phyloP scores from a whole-genome alignment of 2,888 invertebrate genomes.

The Lamellibrachia satsuma region DNA sequence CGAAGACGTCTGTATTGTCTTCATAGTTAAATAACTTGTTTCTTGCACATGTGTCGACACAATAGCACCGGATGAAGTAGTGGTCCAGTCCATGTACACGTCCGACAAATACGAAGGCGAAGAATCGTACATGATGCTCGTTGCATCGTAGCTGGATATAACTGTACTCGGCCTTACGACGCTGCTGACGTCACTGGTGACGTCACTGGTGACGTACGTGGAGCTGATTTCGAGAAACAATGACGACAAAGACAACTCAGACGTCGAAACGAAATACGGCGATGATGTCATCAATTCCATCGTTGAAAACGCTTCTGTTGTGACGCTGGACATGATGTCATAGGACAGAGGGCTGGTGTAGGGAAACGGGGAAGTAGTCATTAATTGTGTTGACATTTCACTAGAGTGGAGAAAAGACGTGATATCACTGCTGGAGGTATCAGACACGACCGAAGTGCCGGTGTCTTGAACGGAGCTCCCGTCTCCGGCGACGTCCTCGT shows the following conservation, averaged over 20 bases:
- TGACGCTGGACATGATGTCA: not conserved
- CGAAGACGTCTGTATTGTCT: not conserved
- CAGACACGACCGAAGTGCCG: not conserved
- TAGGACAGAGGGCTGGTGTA: not conserved
- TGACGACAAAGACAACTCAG: not conserved
- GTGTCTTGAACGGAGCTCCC: not conserved
- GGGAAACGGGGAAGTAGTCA: not conserved
- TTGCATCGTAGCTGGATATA: not conserved
- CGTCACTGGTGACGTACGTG: not conserved
- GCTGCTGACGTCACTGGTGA: not conserved
- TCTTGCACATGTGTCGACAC: not conserved
- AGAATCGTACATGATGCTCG: not conserved
- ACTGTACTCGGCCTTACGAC: not conserved
- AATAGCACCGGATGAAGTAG: not conserved
- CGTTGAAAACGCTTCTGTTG: not conserved
- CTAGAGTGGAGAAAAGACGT: not conserved
- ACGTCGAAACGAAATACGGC: not conserved
- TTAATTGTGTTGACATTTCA: no score
- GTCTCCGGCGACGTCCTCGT: conserved; percentile 37
- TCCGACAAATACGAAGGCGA: not conserved
- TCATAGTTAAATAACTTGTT: not conserved
- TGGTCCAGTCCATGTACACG: not conserved
- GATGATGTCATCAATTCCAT: not conserved
- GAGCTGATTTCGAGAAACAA: not conserved
- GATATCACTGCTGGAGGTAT: not conserved